A percentile compares a stretch with the other conserved stretches of the same genome.
Evolutionary conservation across 2,888 invertebrate genomes (phyloP).

Genomic region (Eurytoma adleriae): DNA sequence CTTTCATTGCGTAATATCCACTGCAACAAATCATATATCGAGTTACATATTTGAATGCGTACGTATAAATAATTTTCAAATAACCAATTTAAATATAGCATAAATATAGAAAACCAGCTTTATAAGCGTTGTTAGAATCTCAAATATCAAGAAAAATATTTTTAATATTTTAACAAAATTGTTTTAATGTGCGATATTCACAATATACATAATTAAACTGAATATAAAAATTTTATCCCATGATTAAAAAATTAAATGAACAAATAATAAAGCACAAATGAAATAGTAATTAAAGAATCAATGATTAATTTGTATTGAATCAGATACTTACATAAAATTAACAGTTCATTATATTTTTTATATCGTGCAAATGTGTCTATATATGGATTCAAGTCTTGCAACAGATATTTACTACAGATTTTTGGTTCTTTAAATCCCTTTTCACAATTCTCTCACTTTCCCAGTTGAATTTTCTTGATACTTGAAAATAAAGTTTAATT

Average conservation of each 20-base stretch:
- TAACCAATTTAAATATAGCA: constrained; percentile 33
- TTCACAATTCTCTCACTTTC: constrained; percentile 20
- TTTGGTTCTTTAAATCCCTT: not conserved
- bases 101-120: constrained; percentile 42
- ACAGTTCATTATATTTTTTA: not conserved
- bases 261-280: not conserved
- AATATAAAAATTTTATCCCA: too few relatives aligned
- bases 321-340: constrained; percentile 7
- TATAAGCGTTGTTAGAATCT: constrained; percentile 29
- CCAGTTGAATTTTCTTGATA: constrained; percentile 34
- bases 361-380: constrained; percentile 20
- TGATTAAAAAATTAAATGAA: not conserved
- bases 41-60: constrained; percentile 48
- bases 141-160: constrained; percentile 40
- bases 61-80: constrained; percentile 38
- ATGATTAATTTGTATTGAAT: constrained; percentile 3
- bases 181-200: not conserved
- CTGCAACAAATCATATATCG: constrained; percentile 50
- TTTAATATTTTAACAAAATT: constrained; percentile 21
- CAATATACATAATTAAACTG: not conserved
- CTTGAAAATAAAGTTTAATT: constrained; percentile 33
- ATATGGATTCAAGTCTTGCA: constrained; percentile 1
- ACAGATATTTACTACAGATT: constrained; percentile 31
- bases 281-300: not conserved
- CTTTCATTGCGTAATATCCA: constrained; percentile 46